Conservation (phyloP, 2,797 vertebrate species). For the Platyrinchus mystaceus region DNA sequence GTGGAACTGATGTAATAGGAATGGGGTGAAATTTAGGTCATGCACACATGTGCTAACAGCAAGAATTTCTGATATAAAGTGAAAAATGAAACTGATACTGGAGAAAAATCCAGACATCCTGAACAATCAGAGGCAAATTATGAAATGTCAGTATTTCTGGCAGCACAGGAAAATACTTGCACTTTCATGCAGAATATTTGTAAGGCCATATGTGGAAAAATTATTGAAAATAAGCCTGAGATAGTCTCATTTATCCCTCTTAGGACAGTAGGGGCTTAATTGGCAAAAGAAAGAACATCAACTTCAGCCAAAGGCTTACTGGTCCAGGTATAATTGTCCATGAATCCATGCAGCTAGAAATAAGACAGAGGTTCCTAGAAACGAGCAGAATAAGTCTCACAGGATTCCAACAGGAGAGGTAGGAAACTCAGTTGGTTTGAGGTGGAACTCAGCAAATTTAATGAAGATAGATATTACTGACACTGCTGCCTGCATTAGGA, state of each 20-base stretch:
- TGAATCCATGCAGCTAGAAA: background rate
- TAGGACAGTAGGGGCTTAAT: background rate
- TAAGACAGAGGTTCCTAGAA: background rate
- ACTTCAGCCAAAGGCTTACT: background rate
- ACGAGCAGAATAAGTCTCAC: background rate
- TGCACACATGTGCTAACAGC: background rate
- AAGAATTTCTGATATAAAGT: slow-evolving; percentile 16
- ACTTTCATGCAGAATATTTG: background rate
- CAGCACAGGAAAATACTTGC: background rate
- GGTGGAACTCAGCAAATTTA: background rate
- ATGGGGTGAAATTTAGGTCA: slow-evolving; percentile 18
- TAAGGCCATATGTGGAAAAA: background rate
- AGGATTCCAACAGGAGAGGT: background rate
- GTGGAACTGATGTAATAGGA: slow-evolving; percentile 1
- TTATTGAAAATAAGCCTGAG: background rate
- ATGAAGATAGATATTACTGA: background rate
- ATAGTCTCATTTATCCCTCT: background rate
- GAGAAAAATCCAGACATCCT: background rate
- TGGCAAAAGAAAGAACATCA: background rate
- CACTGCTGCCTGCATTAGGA: background rate
- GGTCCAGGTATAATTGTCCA: background rate
- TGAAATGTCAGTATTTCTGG: background rate
- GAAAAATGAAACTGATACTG: background rate
- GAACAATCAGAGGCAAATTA: background rate
- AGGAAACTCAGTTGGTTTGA: background rate